Conservation (phyloP, 2,113 vertebrate species). For the Gymnarchus niloticus region DNA sequence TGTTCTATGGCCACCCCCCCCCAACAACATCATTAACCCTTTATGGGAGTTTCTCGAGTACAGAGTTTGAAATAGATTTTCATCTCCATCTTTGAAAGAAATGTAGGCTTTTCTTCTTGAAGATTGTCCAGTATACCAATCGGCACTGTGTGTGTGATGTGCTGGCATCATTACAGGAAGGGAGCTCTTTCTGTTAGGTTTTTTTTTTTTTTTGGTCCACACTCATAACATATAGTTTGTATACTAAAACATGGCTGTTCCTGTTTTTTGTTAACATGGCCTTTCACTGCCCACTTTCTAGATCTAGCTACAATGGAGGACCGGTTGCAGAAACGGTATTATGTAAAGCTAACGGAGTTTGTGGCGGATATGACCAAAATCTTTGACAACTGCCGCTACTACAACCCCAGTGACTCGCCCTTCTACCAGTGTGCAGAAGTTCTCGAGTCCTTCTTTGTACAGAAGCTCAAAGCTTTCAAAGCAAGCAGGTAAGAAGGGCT, state of each 20-base stretch:
- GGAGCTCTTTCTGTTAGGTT: background rate
- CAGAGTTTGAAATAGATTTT: background rate
- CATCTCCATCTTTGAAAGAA: background rate
- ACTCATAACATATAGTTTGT: background rate
- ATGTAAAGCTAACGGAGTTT: constrained; percentile 95
- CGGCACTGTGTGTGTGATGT: background rate
- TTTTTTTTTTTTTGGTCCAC: background rate
- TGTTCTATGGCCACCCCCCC: too few species aligned
- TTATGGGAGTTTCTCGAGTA: background rate
- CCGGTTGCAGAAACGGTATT: constrained; percentile 84
- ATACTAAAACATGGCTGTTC: background rate
- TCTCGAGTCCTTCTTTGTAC: constrained; percentile 96
- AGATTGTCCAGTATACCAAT: background rate
- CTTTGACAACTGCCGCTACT: constrained; percentile 99
- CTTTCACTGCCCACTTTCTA: constrained; percentile 38
- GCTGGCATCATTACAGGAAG: background rate
- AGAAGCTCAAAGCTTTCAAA: constrained; percentile 99
- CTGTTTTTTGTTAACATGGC: background rate
- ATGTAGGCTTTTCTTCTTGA: background rate
- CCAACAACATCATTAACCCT: background rate
- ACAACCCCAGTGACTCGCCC: constrained; percentile 96
- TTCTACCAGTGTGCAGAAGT: constrained; percentile 97
- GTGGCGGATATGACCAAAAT: constrained; percentile 99
- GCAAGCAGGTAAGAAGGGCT: constrained; percentile 82
- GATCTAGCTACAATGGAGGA: constrained; percentile 97